phyloP scores from a whole-genome alignment of 2,888 invertebrate species.

The Pollenia amentaria region DNA sequence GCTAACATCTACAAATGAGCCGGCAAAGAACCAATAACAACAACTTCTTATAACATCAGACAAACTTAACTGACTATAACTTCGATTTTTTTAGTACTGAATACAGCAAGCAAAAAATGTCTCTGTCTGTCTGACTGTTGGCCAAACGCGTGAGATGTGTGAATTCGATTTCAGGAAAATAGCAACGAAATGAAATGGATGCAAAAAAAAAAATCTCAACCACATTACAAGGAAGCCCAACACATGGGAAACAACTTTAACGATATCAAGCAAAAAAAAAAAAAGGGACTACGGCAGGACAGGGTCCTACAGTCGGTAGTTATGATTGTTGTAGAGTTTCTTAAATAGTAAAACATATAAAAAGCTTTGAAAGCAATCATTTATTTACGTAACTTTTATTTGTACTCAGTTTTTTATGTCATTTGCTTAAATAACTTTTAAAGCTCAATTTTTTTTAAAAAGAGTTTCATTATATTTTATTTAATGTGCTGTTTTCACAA shows the following conservation, averaged over 20 bases:
- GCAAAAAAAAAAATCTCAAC: conserved; percentile 59
- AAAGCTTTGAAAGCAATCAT: not conserved
- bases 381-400: not conserved
- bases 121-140: conserved; percentile 59
- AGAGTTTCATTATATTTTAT: no score
- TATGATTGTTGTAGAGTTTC: not conserved
- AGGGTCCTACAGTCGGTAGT: conserved; percentile 45
- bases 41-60: conserved; percentile 70
- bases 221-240: conserved; percentile 74
- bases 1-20: conserved; percentile 73
- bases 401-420: no score
- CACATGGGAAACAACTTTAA: conserved; percentile 71
- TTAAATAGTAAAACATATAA: not conserved
- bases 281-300: not conserved
- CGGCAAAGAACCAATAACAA: conserved; percentile 67
- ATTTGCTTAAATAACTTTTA: no score
- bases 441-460: no score
- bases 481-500: no score
- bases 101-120: conserved; percentile 18
- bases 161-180: conserved; percentile 69
- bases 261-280: conserved; percentile 43
- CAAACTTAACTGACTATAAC: conserved; percentile 69
- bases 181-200: conserved; percentile 61
- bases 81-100: conserved; percentile 59
- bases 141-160: conserved; percentile 72